phyloP scores from a whole-genome alignment of 2,888 invertebrate species.

The Platypus cylindrus region DNA sequence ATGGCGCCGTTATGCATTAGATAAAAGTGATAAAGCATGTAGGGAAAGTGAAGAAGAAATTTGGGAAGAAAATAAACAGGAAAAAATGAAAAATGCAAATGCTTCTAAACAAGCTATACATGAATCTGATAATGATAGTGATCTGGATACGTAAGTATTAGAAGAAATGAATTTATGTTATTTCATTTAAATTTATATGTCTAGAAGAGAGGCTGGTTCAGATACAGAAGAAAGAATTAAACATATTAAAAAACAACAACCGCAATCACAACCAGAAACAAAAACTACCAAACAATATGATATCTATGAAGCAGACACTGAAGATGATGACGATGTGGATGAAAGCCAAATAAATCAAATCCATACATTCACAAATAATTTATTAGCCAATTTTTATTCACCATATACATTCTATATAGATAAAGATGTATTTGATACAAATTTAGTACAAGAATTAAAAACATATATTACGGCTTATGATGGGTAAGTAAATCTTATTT shows the following conservation, averaged over 20 bases:
- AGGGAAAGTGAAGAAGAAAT: slow-evolving; percentile 44
- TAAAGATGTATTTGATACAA: slow-evolving; percentile 29
- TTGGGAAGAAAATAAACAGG: slow-evolving; percentile 27
- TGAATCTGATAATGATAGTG: slow-evolving; percentile 11
- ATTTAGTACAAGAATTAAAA: slow-evolving; percentile 28
- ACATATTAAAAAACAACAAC: too few relatives aligned
- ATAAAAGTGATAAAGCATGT: slow-evolving; percentile 33
- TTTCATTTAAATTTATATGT: too few relatives aligned
- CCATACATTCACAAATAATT: too few relatives aligned
- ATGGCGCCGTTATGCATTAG: slow-evolving; percentile 47
- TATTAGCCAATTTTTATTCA: slow-evolving; percentile 41
- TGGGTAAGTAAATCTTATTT: slow-evolving; percentile 35
- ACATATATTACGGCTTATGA: slow-evolving; percentile 51
- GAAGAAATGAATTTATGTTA: too few relatives aligned
- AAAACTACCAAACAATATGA: too few relatives aligned
- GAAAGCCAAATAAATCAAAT: too few relatives aligned
- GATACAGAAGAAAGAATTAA: slow-evolving; percentile 8
- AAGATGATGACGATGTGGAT: too few relatives aligned
- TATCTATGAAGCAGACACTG: too few relatives aligned
- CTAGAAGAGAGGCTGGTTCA: not conserved
- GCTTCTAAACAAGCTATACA: slow-evolving; percentile 4
- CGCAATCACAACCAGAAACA: too few relatives aligned
- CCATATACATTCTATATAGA: slow-evolving; percentile 39
- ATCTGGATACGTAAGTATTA: too few relatives aligned
- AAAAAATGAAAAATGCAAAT: too few relatives aligned